Evolutionary conservation across 2,797 vertebrate species (phyloP).

Genomic region (Astyanax mexicanus): DNA sequence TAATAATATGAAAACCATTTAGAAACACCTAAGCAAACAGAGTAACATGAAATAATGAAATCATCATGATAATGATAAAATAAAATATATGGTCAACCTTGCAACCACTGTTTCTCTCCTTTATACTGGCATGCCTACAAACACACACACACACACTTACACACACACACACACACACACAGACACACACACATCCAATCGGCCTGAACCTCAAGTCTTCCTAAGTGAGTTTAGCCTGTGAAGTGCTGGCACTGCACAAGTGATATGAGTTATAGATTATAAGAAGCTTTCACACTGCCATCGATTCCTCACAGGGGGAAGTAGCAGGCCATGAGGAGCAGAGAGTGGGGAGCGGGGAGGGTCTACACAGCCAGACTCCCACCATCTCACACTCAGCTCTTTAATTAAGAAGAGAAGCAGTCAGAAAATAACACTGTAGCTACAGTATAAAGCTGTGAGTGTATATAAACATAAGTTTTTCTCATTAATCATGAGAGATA

Average conservation of each 20-base stretch:
- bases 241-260: constrained; percentile 63
- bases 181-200: constrained; percentile 53
- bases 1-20: no score
- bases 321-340: constrained; percentile 37
- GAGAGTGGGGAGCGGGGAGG: background rate
- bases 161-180: constrained; percentile 12
- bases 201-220: constrained; percentile 49
- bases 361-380: constrained; percentile 35
- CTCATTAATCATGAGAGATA: background rate
- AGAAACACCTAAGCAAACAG: no score
- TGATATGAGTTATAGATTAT: constrained; percentile 65
- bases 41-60: background rate
- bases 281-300: constrained; percentile 50
- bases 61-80: background rate
- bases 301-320: constrained; percentile 52
- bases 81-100: background rate
- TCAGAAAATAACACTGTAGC: constrained; percentile 35
- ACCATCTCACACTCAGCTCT: constrained; percentile 46
- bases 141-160: background rate
- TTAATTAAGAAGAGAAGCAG: constrained; percentile 54
- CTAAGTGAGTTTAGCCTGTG: constrained; percentile 62
- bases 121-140: background rate
- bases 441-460: constrained; percentile 49
- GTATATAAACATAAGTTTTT: constrained; percentile 20
- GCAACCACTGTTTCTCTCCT: background rate